These are phyloP conservation scores for Cirrhinus molitorella DNA, from an alignment of 2,797 vertebrate genomes.

Conservation along the genomic window DNA sequence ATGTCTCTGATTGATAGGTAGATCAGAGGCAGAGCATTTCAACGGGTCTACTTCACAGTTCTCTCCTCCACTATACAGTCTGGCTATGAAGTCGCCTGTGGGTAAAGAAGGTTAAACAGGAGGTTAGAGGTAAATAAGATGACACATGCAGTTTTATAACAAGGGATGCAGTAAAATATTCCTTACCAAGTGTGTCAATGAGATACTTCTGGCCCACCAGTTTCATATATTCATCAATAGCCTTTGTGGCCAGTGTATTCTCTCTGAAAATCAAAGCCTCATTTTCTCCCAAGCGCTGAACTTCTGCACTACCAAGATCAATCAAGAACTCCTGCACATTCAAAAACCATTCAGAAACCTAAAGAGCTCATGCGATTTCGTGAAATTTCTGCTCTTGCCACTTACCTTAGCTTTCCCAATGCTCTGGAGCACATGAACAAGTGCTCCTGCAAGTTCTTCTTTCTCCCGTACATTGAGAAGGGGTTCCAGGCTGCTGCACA, in stretches of 20 bases:
- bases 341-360: constrained; percentile 2
- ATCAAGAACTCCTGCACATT: constrained; percentile 88
- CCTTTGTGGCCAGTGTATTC: constrained; percentile 95
- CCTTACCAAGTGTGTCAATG: constrained; percentile 87
- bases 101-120: constrained; percentile 27
- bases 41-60: constrained; percentile 91
- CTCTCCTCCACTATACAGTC: constrained; percentile 79
- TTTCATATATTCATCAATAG: constrained; percentile 98
- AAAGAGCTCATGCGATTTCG: not conserved
- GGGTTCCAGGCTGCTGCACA: constrained; percentile 87
- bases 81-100: constrained; percentile 84
- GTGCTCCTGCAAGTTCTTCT: constrained; percentile 89
- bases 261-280: constrained; percentile 94
- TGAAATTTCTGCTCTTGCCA: too few relatives aligned
- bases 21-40: constrained; percentile 81
- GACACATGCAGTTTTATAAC: not conserved
- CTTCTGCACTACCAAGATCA: constrained; percentile 87
- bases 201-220: constrained; percentile 96
- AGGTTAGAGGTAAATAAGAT: constrained; percentile 9
- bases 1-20: constrained; percentile 82
- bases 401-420: constrained; percentile 93
- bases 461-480: constrained; percentile 87
- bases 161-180: not conserved
- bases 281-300: constrained; percentile 89
- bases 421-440: constrained; percentile 91